Evolutionary conservation across 2,113 vertebrate genomes (phyloP), one percentile per base, ranked within the genome.

Genomic region (Peucedramus taeniatus): DNA sequence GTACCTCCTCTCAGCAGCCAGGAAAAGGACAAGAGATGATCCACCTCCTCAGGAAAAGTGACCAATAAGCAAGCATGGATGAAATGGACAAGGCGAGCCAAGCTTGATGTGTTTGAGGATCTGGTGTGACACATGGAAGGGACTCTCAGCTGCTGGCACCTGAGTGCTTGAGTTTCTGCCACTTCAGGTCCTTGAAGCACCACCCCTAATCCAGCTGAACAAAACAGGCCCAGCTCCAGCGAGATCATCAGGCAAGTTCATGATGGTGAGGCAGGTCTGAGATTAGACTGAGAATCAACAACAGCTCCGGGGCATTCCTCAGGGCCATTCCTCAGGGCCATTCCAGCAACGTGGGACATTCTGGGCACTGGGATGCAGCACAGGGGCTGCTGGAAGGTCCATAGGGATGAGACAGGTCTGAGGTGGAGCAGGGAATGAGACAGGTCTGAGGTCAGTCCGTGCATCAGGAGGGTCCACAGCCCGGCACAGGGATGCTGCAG

Each of bases 391-490:
- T 12, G 1, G 24, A 28, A 35, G 27, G 6, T 11, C 42, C 2
- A 0, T 1, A 8, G 51, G 12, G 12, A 12, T n/a, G 42, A 18
- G 37, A 9, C 17, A 23, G 35, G 18, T 11, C 47, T 28, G 50
- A n/a, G 30, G 9, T 3, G 9, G 16, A 24, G 2, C 28, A 24
- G 28, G 15, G 49, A 18, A 14, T 26, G 28, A 3, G 50, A 3
- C 12, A 15, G 53, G 10, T 2, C 22, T 59, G 35, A 60, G 35
- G 11, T 39, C 45, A 23, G 2, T 10, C 40, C 8, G 1, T 15
- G 10, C 2, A 0, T 4, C 74, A 72, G 30, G 9, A 66, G 27
- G 9, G 1, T 39, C 57, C 33, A 2, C 0, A 61, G 18, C 33
- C 68, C 13, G 5, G 7, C 44, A 17, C 22, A 15, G 20, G 12